Conservation (phyloP, 1,140 invertebrate genomes). For the Drosophila leontia region DNA sequence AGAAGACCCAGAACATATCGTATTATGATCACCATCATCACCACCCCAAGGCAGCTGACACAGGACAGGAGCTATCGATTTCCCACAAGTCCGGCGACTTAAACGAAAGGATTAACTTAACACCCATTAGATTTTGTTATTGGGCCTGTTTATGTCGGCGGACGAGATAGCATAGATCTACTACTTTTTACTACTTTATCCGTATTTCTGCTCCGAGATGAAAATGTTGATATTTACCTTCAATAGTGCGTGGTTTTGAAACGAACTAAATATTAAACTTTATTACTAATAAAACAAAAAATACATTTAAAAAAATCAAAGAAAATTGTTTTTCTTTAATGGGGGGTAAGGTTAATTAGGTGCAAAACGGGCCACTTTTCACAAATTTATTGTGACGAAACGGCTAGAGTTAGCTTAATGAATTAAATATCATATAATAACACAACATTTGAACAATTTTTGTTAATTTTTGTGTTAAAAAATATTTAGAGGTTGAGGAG, state of each 20-base stretch:
- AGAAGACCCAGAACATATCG: conserved; percentile 68
- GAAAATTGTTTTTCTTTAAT: background rate
- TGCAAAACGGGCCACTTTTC: too few species aligned
- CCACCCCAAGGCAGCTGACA: conserved; percentile 13
- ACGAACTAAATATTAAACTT: conserved; percentile 48
- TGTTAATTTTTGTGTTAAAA: too few species aligned
- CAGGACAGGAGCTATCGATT: conserved; percentile 3
- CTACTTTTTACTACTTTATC: conserved; percentile 44
- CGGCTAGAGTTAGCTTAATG: too few species aligned
- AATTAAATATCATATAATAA: too few species aligned
- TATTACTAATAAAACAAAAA: conserved; percentile 64
- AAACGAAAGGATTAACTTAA: too few species aligned
- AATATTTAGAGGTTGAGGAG: too few species aligned
- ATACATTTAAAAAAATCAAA: conserved; percentile 17
- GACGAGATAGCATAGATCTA: conserved; percentile 3
- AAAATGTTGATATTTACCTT: conserved; percentile 54
- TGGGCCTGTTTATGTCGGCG: background rate
- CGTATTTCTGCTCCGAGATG: conserved; percentile 27
- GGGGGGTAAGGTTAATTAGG: too few species aligned
- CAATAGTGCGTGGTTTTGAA: conserved; percentile 42
- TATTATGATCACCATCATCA: conserved; percentile 64
- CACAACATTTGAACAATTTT: too few species aligned
- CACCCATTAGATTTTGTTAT: background rate
- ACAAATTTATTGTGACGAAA: too few species aligned
- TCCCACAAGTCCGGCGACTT: background rate